Base-by-base conservation (phyloP, 2,113 vertebrate species). In the Perca schrenkii region DNA sequence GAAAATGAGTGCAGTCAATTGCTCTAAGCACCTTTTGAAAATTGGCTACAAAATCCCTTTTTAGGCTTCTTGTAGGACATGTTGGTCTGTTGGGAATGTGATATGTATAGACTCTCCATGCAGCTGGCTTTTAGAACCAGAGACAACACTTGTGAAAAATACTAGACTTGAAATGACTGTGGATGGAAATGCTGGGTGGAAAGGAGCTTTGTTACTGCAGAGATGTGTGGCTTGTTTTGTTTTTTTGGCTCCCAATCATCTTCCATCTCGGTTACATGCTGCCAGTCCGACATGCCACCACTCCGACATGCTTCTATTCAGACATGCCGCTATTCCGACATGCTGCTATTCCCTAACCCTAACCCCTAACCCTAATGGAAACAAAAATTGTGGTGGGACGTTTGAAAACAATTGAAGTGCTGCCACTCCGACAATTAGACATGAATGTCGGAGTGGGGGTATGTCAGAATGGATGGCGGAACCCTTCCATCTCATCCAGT, bases 401-500 rank as follows among this genome's bases (percentile, higher is more conserved):
- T 28, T 28, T 28, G 28, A 28, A 28, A 28, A 28, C 28, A 28
- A 28, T 28, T 28, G 28, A 28, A 28, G 28, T 2, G 28, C 28
- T 2, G 28, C 28, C 28, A 28, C 28, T 28, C 28, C 28, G 28
- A 28, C 28, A 28, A 28, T 28, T 28, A 28, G 28, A 28, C 28
- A 2, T 28, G 28, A 28, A 28, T 28, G 28, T 28, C 28, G 28
- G 28, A 28, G 28, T 28, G 2, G 28, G 28, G 28, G 28, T 28
- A 28, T 28, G 28, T 28, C 28, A 2, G 28, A 28, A 28, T 28
- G 28, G 28, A 28, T 28, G 28, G 28, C 28, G 28, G 28, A 28
- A 28, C 28, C 28, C 58, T 58, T 85, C 52, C 3, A 34, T 80
- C 80, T 76, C 21, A 57, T 75, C 47, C 36, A 68, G 50, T 58